phyloP scores from a whole-genome alignment of 2,797 vertebrate genomes.

The Gallinago solitaria region DNA sequence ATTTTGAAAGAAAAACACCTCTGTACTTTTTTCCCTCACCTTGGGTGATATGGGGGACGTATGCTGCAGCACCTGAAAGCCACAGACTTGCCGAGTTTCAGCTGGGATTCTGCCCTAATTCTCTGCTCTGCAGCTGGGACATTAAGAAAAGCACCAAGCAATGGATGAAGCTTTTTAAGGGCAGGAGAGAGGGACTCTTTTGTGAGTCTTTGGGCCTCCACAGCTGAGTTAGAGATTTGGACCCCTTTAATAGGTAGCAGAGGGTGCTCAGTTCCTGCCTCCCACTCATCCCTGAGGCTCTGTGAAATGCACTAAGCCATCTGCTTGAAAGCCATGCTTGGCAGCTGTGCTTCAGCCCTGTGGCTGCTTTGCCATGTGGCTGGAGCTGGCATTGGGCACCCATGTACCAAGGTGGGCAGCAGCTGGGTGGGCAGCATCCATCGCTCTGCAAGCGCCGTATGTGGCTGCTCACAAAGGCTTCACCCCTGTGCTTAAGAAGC shows the following conservation, averaged over 20 bases:
- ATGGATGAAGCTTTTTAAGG: neutral
- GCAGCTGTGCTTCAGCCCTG: neutral
- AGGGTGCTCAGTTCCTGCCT: neutral
- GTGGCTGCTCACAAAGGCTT: fast-evolving
- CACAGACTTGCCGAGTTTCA: neutral
- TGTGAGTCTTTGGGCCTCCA: neutral
- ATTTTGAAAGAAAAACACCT: neutral
- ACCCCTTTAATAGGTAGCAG: neutral
- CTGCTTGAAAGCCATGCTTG: neutral
- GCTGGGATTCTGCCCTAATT: neutral
- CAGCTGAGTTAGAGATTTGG: neutral
- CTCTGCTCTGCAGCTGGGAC: neutral
- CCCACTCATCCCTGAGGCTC: fast-evolving
- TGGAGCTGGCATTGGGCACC: fast-evolving
- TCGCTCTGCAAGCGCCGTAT: fast-evolving
- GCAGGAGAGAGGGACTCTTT: neutral
- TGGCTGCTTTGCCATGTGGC: neutral
- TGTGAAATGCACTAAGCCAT: neutral
- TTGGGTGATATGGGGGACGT: neutral
- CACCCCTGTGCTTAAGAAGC: neutral
- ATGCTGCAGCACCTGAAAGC: neutral
- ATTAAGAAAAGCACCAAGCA: neutral
- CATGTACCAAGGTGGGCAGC: neutral
- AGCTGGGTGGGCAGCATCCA: neutral
- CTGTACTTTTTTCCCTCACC: neutral